Evolutionary conservation across 2,113 vertebrate genomes (phyloP).

Genomic region (Thunnus thynnus): DNA sequence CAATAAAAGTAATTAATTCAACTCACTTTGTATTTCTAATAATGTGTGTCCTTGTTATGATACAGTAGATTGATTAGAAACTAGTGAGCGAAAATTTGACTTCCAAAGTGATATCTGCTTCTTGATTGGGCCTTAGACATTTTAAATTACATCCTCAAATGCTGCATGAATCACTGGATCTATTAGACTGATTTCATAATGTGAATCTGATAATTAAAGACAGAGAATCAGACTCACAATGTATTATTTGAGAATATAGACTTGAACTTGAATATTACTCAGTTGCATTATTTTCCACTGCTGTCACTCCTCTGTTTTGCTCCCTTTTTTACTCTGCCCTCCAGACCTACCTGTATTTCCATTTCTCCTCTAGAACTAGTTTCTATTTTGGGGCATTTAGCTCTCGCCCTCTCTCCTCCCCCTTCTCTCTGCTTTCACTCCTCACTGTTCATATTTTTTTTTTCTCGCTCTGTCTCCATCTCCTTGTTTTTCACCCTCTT

Average conservation of each 20-base stretch:
- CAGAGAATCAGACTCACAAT: neutral
- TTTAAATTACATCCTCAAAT: neutral
- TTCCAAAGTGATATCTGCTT: conserved; percentile 10
- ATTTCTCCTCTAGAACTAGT: conserved; percentile 75
- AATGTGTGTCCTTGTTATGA: conserved; percentile 7
- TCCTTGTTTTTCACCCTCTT: conserved; percentile 66
- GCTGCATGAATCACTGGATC: neutral
- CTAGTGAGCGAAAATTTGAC: conserved; percentile 13
- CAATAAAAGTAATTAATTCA: conserved; percentile 1
- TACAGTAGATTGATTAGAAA: conserved; percentile 11
- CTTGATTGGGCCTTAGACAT: conserved; percentile 32
- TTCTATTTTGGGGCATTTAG: conserved; percentile 78
- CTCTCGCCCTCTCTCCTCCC: conserved; percentile 56
- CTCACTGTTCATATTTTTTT: conserved; percentile 44
- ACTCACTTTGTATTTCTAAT: conserved; percentile 11
- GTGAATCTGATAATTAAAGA: neutral
- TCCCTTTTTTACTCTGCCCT: conserved; percentile 42
- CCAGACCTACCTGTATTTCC: conserved; percentile 63
- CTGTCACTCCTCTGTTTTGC: conserved; percentile 43
- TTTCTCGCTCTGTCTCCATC: conserved; percentile 15
- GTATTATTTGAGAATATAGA: neutral
- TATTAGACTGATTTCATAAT: no score
- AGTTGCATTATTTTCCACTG: conserved; percentile 16
- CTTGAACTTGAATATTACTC: neutral
- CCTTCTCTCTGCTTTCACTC: conserved; percentile 14